These are phyloP conservation scores for Habropoda laboriosa DNA, from an alignment of 1,140 invertebrate genomes.

Conservation along the genomic window DNA sequence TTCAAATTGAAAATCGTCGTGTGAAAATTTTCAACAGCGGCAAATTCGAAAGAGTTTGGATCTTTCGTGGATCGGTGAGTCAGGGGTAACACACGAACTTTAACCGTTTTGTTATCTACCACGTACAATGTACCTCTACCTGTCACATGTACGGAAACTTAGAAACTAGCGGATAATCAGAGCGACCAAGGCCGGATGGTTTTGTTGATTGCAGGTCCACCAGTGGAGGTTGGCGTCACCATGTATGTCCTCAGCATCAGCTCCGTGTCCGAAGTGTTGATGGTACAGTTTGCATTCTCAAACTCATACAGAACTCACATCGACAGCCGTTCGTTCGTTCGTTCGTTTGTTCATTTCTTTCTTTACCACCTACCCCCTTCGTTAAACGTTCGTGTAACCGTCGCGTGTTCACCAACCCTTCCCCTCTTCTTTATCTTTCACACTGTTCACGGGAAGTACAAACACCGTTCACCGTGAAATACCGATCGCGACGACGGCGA, in stretches of 20 bases:
- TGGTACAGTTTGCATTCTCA: conserved; percentile 88
- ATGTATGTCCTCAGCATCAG: conserved; percentile 99
- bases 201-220: conserved; percentile 92
- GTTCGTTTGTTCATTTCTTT: conserved; percentile 54
- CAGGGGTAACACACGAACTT: conserved; percentile 45
- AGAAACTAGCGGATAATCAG: conserved; percentile 67
- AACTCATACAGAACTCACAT: conserved; percentile 75
- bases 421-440: conserved; percentile 2
- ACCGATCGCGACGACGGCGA: conserved; percentile 26
- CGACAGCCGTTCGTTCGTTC: conserved; percentile 50
- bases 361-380: conserved; percentile 1
- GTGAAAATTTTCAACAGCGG: too few relatives aligned
- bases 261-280: conserved; percentile 98
- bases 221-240: conserved; percentile 97
- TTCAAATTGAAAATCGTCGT: too few relatives aligned
- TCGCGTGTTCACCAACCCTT: neutral
- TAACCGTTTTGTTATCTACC: conserved; percentile 1
- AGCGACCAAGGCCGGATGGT: conserved; percentile 79
- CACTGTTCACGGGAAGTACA: neutral
- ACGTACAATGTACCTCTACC: conserved; percentile 33
- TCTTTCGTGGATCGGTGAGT: conserved; percentile 8
- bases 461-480: conserved; percentile 5
- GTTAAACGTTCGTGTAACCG: conserved; percentile 3
- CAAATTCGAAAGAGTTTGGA: too few relatives aligned
- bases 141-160: conserved; percentile 53